Percentiles rank a stretch among this genome's conserved stretches.
These are phyloP conservation scores for Circaetus gallicus DNA, from an alignment of 2,113 vertebrate genomes.

Conservation along the genomic window DNA sequence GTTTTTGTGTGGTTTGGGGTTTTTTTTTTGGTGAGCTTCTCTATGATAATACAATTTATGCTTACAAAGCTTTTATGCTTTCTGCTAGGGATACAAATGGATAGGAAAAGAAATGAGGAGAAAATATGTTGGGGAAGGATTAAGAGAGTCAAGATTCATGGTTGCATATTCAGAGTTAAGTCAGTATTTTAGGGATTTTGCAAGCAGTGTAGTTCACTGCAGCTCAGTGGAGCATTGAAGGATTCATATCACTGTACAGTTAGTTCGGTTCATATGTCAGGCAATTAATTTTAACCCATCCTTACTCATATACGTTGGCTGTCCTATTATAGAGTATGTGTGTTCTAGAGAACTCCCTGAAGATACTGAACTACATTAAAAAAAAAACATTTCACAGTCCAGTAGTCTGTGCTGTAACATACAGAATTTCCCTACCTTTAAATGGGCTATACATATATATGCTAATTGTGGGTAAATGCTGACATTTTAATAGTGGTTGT, in stretches of 20 bases:
- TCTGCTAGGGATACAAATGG: background rate
- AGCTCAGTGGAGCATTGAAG: background rate
- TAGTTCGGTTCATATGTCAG: background rate
- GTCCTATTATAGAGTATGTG: background rate
- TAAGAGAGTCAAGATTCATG: background rate
- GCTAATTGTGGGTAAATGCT: background rate
- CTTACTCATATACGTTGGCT: background rate
- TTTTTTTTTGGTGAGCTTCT: background rate
- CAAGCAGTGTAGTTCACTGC: background rate
- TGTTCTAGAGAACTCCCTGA: background rate
- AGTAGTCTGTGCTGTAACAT: background rate
- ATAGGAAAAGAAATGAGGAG: background rate
- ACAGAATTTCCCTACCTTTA: background rate
- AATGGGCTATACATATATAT: background rate
- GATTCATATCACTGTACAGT: background rate
- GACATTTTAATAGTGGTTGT: background rate
- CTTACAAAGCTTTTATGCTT: background rate
- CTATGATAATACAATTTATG: background rate
- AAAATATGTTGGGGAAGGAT: background rate
- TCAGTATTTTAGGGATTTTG: background rate
- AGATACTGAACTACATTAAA: background rate
- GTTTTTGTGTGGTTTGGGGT: rapidly evolving
- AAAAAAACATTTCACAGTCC: background rate
- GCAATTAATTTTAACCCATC: background rate
- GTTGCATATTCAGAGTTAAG: background rate